A percentile compares a stretch with the other conserved stretches of the same genome.
These are phyloP conservation scores for Xenops minutus DNA, from an alignment of 2,797 vertebrate species.

Conservation along the genomic window DNA sequence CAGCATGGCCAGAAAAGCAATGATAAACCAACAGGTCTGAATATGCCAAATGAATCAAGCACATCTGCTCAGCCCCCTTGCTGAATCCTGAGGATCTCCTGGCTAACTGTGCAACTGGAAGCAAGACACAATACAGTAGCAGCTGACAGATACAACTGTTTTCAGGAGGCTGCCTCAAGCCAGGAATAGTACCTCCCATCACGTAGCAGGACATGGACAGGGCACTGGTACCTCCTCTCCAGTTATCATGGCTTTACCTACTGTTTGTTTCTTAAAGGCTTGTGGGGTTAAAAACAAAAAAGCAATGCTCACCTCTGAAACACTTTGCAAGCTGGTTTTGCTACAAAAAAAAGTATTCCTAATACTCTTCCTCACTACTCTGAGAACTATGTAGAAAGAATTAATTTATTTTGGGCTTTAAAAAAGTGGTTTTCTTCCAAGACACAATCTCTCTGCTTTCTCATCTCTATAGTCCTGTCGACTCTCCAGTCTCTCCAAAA, in stretches of 20 bases:
- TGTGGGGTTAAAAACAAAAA: not conserved
- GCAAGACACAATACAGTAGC: not conserved
- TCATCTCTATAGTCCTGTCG: no score
- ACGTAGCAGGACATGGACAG: rapidly evolving
- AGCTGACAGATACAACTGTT: not conserved
- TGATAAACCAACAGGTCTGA: not conserved
- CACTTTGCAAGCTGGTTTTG: not conserved
- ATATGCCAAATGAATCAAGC: not conserved
- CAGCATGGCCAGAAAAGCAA: not conserved
- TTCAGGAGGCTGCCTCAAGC: not conserved
- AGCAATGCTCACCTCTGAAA: not conserved
- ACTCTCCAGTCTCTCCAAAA: no score
- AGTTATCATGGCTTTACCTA: not conserved
- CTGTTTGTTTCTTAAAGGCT: not conserved
- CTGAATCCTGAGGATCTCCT: not conserved
- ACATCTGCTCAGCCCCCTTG: not conserved
- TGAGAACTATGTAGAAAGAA: no score
- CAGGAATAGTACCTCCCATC: not conserved
- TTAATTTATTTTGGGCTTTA: no score
- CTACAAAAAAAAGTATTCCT: not conserved
- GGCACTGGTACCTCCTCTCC: not conserved
- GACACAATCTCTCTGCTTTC: no score
- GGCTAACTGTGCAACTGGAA: not conserved
- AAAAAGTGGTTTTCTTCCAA: no score
- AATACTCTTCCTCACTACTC: not conserved